phyloP scores from a whole-genome alignment of 2,888 invertebrate species.

The Ellobium chinense region DNA sequence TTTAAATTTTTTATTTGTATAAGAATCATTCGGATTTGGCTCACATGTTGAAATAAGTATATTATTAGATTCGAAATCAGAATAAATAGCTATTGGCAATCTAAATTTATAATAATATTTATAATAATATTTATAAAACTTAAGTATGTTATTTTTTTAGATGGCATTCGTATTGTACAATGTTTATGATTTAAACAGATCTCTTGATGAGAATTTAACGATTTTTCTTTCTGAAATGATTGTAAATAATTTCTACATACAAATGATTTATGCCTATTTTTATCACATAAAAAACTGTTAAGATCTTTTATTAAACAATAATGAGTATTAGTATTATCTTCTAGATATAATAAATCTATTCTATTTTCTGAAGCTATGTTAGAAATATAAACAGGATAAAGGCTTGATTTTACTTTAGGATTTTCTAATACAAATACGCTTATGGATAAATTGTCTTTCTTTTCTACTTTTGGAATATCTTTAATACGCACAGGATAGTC shows the following conservation, averaged over 20 bases:
- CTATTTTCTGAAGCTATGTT: neutral
- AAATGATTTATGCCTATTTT: neutral
- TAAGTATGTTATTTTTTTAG: neutral
- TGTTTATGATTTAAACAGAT: neutral
- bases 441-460: neutral
- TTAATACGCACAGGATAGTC: neutral
- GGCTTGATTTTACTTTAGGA: neutral
- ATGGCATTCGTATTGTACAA: neutral
- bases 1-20: constrained; percentile 9
- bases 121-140: no score
- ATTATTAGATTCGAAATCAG: constrained; percentile 12
- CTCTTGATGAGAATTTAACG: constrained; percentile 1
- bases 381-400: constrained; percentile 11
- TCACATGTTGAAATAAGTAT: neutral
- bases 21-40: neutral
- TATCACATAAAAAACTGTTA: neutral
- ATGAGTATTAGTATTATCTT: constrained; percentile 9
- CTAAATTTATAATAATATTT: constrained; percentile 11
- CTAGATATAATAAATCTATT: constrained; percentile 1
- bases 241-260: constrained; percentile 7
- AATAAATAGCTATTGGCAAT: constrained; percentile 4
- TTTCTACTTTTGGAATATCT: constrained; percentile 2
- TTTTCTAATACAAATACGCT: constrained; percentile 10
- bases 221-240: neutral
- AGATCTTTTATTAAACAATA: constrained; percentile 20